phyloP scores from a whole-genome alignment of 2,113 vertebrate species.

The Ardeotis arabs region DNA sequence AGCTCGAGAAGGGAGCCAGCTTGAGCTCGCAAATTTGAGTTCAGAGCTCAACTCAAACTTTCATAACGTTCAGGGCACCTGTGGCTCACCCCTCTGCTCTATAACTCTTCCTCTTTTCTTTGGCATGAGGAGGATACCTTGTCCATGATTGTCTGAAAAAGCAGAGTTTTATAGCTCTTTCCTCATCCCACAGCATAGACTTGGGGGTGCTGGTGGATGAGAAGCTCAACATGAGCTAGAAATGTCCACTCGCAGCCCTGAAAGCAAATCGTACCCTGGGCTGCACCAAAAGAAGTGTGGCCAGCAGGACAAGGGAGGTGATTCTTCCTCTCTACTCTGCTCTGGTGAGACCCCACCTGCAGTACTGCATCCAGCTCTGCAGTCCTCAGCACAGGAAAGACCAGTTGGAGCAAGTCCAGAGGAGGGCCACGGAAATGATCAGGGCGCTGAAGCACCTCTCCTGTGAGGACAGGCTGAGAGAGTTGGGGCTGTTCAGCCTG shows the following conservation, averaged over 20 bases:
- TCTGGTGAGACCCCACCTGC: background rate
- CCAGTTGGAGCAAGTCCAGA: accelerated
- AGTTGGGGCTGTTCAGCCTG: background rate
- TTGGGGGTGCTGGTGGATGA: background rate
- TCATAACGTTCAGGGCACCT: accelerated
- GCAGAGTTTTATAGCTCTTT: background rate
- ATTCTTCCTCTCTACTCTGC: background rate
- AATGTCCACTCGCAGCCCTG: accelerated
- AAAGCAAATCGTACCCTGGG: accelerated
- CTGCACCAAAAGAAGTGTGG: background rate
- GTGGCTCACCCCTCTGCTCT: background rate
- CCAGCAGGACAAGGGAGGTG: background rate
- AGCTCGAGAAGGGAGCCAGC: accelerated
- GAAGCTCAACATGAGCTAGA: background rate
- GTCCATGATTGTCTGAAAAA: background rate
- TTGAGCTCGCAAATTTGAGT: background rate
- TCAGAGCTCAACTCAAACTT: background rate
- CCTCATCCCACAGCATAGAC: background rate
- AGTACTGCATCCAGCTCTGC: background rate
- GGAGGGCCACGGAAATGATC: background rate
- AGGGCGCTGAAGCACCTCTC: accelerated
- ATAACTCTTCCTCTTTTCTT: background rate
- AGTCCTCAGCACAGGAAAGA: too few relatives aligned
- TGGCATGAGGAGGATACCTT: background rate
- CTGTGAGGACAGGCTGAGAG: background rate